These are phyloP conservation scores for Galaxias olidus DNA, from an alignment of 2,797 vertebrate species.

Conservation along the genomic window DNA sequence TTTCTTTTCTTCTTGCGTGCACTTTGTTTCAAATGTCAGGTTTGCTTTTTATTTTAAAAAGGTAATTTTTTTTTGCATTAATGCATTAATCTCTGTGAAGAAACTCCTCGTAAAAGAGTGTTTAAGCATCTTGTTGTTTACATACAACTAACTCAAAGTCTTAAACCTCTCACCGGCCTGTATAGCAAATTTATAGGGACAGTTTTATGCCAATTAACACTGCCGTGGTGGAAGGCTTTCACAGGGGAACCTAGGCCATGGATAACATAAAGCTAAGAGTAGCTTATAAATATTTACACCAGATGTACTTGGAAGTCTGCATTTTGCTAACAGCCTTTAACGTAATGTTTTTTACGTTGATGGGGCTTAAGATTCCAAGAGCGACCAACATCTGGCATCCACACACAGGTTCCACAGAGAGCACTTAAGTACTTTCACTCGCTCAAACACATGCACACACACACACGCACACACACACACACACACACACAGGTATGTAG, in stretches of 20 bases:
- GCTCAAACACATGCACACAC: conserved; percentile 24
- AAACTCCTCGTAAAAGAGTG: too few species aligned
- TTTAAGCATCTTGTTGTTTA: too few species aligned
- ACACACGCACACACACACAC: conserved; percentile 44
- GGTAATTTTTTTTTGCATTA: too few species aligned
- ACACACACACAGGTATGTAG: conserved; percentile 42
- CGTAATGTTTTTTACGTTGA: conserved; percentile 40
- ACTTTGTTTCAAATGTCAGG: too few species aligned
- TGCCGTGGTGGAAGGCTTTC: not conserved
- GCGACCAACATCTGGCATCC: conserved; percentile 68
- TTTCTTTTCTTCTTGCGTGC: too few species aligned
- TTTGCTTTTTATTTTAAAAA: too few species aligned
- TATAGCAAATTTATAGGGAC: too few species aligned
- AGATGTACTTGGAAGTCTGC: conserved; percentile 26
- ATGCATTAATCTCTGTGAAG: too few species aligned
- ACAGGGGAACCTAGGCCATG: conserved; percentile 13
- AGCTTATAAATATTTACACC: conserved; percentile 43
- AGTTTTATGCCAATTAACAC: too few species aligned
- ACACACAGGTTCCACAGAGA: conserved; percentile 57
- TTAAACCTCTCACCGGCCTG: too few species aligned
- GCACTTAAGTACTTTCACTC: conserved; percentile 59
- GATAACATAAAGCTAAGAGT: conserved; percentile 33
- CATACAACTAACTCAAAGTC: too few species aligned
- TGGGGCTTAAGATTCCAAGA: conserved; percentile 43
- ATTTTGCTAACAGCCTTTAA: conserved; percentile 28